Evolutionary conservation across 2,113 vertebrate genomes (phyloP), one percentile per base, ranked within the genome.

Genomic region (Salminus brasiliensis): DNA sequence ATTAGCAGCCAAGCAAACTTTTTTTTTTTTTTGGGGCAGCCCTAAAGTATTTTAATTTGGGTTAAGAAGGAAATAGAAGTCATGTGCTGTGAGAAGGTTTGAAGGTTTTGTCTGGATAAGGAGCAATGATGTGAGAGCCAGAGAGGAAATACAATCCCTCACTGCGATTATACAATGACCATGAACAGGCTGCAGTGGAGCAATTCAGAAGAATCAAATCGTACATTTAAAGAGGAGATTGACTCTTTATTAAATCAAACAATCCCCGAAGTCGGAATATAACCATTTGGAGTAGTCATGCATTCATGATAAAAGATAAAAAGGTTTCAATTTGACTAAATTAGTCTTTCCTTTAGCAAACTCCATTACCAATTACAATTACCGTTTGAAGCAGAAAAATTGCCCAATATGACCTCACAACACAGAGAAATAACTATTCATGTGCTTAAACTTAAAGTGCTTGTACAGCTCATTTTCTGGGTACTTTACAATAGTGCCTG

Each of bases 241-340:
- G 92, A 87, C 87, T 86, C 83, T 83, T 92, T 91, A 93, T 93
- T 92, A 89, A 91, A 94, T 93, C 89, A 92, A 84, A 90, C 83
- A 83, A 85, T 91, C 86, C 81, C 84, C 81, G 85, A 89, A 82
- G 82, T 86, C 82, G 85, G 86, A 89, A 89, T 89, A 91, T 86
- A 89, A 70, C 88, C 88, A 92, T 89, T 92, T 88, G 90, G 65
- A 88, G 83, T 75, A 83, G 76, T 76, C 72, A 70, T 81, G 84
- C 86, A 84, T 87, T 86, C 84, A 77, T 85, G 86, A 88, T 86
- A 89, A 85, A 80, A 76, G 80, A 81, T 89, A 72, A 84, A 89
- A 90, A 88, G 85, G 82, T 85, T 91, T 90, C 82, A 67, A 85
- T 88, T 86, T 84, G 82, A 89, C 85, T 82, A 81, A 90, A 88